Conservation (phyloP, 2,113 vertebrate genomes). For the Rhea americana region DNA sequence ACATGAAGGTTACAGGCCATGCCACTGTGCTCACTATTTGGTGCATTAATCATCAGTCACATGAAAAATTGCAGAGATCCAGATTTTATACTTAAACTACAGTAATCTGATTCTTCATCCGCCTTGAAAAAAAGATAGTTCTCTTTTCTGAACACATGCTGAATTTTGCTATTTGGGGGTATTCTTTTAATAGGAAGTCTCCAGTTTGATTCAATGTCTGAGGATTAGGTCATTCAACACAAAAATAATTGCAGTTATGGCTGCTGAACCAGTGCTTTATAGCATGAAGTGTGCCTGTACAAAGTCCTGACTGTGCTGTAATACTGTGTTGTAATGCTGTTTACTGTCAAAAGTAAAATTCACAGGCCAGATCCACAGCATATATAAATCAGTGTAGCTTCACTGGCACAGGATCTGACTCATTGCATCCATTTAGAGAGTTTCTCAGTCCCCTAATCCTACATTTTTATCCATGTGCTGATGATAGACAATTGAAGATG, state of each 20-base stretch:
- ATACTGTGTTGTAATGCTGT: background rate
- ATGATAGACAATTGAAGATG: background rate
- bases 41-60: background rate
- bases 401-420: background rate
- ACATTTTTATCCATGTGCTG: background rate
- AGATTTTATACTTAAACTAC: background rate
- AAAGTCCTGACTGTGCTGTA: slow-evolving; percentile 29
- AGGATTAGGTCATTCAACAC: background rate
- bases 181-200: background rate
- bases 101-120: background rate
- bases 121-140: background rate
- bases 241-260: background rate
- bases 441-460: background rate
- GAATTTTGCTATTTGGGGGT: background rate
- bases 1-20: background rate
- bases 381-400: background rate
- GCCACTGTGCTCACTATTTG: background rate
- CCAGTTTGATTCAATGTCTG: background rate
- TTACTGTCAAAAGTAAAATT: slow-evolving; percentile 43
- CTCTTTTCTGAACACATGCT: background rate
- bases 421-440: background rate
- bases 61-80: background rate
- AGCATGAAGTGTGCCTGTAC: background rate
- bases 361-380: background rate
- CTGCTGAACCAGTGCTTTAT: background rate